Conservation (phyloP, 2,113 vertebrate genomes). For the Hymenochirus boettgeri region DNA sequence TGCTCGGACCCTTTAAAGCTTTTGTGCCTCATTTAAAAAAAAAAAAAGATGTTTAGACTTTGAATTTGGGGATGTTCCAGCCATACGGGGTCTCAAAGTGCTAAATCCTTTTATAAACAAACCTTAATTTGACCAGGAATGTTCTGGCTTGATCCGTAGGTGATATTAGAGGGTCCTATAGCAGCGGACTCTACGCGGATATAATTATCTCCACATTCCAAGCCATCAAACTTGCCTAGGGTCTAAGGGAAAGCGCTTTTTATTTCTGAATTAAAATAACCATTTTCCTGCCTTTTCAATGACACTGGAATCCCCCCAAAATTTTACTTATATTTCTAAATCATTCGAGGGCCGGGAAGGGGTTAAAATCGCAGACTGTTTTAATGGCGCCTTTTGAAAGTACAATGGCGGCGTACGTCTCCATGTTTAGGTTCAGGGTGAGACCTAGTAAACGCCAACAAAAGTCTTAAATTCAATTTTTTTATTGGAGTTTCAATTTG, state of each 20-base stretch:
- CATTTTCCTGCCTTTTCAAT: neutral
- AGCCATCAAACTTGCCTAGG: conserved; percentile 51
- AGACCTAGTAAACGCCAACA: too few species aligned
- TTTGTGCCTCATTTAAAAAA: conserved; percentile 51
- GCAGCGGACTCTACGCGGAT: conserved; percentile 59
- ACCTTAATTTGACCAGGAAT: conserved; percentile 71
- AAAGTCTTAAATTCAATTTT: too few species aligned
- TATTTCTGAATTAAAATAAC: conserved; percentile 54
- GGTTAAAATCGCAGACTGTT: too few species aligned
- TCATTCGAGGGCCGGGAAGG: too few species aligned
- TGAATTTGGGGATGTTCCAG: conserved; percentile 69
- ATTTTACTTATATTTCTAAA: conserved; percentile 40
- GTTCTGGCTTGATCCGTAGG: conserved; percentile 72
- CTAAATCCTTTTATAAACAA: conserved; percentile 77
- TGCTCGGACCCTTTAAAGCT: conserved; percentile 45
- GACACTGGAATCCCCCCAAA: too few species aligned
- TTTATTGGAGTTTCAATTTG: too few species aligned
- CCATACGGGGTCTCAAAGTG: conserved; percentile 69
- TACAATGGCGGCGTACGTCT: too few species aligned
- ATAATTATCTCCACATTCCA: conserved; percentile 72
- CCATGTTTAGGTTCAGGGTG: too few species aligned
- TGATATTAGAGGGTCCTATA: conserved; percentile 63
- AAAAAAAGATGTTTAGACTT: conserved; percentile 65
- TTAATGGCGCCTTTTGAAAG: too few species aligned
- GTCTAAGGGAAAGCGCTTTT: conserved; percentile 48